These are phyloP conservation scores for Sinonovacula constricta DNA, from an alignment of 1,140 invertebrate genomes.

Conservation along the genomic window DNA sequence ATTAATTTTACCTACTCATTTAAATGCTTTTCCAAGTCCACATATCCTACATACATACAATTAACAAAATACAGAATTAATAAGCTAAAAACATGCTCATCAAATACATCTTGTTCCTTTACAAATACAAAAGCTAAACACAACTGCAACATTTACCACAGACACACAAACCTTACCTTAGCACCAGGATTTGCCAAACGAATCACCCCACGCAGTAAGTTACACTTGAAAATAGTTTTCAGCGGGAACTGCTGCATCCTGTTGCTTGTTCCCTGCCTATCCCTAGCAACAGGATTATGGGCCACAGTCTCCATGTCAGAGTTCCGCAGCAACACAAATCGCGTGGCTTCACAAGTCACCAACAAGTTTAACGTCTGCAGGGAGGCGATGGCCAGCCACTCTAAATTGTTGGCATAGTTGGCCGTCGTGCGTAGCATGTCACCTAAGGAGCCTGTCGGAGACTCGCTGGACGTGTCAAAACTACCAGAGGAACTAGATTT, in stretches of 20 bases:
- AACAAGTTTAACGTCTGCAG: conserved; percentile 22
- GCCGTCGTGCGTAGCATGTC: conserved; percentile 24
- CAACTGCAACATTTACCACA: too few relatives aligned
- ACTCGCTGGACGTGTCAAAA: conserved; percentile 35
- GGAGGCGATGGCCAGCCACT: conserved; percentile 20
- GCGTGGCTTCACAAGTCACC: conserved; percentile 17
- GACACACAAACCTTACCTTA: conserved; percentile 16
- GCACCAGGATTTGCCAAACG: conserved; percentile 37
- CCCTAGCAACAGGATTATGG: not conserved
- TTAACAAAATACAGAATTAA: too few relatives aligned
- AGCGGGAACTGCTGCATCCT: not conserved
- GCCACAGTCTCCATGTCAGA: not conserved
- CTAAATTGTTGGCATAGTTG: conserved; percentile 43
- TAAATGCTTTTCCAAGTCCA: too few relatives aligned
- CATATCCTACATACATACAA: too few relatives aligned
- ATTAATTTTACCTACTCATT: too few relatives aligned
- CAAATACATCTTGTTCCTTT: too few relatives aligned
- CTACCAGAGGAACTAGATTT: conserved; percentile 40
- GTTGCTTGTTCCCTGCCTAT: not conserved
- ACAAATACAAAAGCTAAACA: too few relatives aligned
- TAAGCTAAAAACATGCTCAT: too few relatives aligned
- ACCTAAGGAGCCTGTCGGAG: conserved; percentile 27
- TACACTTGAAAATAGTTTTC: conserved; percentile 13
- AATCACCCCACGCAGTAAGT: conserved; percentile 24
- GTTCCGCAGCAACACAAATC: not conserved